Percentiles rank a stretch among this genome's conserved stretches.
Conservation (phyloP, 2,888 invertebrate species). For the Axea sp. region DNA sequence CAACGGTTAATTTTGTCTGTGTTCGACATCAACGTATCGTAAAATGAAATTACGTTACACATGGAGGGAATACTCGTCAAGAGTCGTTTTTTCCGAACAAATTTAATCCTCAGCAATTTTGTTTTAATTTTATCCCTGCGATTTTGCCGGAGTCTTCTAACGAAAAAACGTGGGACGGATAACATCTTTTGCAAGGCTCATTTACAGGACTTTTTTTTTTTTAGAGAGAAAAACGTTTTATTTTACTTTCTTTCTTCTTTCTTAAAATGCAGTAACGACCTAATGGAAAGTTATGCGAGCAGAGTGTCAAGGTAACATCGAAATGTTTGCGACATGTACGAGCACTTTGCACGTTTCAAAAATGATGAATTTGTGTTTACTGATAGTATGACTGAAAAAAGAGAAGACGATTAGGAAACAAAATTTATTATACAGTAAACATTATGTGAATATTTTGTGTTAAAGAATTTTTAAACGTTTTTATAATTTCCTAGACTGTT, state of each 20-base stretch:
- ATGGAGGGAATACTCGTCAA: constrained; percentile 25
- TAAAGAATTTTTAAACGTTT: no score
- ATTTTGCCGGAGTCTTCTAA: constrained; percentile 22
- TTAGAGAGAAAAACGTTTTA: constrained; percentile 37
- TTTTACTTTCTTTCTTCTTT: constrained; percentile 22
- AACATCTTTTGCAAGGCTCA: constrained; percentile 30
- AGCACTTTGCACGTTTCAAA: constrained; percentile 47
- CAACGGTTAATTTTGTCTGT: constrained; percentile 17
- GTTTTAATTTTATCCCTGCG: constrained; percentile 37
- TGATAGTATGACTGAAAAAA: constrained; percentile 1
- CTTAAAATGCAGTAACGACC: constrained; percentile 33
- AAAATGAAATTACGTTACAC: constrained; percentile 32
- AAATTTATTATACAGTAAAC: no score
- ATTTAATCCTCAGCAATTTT: constrained; percentile 31
- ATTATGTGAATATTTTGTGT: no score
- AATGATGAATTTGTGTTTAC: constrained; percentile 32
- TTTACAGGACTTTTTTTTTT: constrained; percentile 41
- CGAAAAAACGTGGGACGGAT: constrained; percentile 37
- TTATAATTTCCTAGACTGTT: no score
- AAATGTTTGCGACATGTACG: constrained; percentile 56
- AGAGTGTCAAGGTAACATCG: constrained; percentile 53
- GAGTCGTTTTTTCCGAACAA: constrained; percentile 4
- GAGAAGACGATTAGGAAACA: no score
- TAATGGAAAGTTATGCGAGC: constrained; percentile 56
- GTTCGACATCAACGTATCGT: constrained; percentile 17